A percentile compares a stretch with the other conserved stretches of the same genome.
These are phyloP conservation scores for Amiota communis DNA, from an alignment of 2,888 invertebrate genomes.

Conservation along the genomic window DNA sequence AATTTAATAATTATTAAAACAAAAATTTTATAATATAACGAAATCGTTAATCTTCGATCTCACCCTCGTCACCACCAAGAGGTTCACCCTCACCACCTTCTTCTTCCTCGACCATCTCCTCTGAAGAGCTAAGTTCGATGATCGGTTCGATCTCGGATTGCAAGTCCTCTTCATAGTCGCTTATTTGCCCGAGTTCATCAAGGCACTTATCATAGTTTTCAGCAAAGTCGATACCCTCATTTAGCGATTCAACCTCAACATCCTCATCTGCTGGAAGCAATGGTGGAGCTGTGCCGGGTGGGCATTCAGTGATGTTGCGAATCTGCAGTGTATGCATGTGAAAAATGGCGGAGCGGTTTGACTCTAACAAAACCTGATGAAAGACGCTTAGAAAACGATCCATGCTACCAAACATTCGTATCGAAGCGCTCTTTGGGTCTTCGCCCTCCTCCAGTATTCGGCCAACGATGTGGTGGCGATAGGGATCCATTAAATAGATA, in stretches of 20 bases:
- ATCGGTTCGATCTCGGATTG: conserved; percentile 33
- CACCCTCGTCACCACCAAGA: conserved; percentile 13
- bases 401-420: conserved; percentile 68
- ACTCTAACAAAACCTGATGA: conserved; percentile 63
- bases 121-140: conserved; percentile 15
- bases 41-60: conserved; percentile 13
- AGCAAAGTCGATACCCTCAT: conserved; percentile 58
- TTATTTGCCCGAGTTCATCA: conserved; percentile 47
- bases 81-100: conserved; percentile 25
- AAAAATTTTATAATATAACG: not conserved
- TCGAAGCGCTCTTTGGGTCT: conserved; percentile 52
- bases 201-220: conserved; percentile 46
- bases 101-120: conserved; percentile 46
- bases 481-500: conserved; percentile 70
- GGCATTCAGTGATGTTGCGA: conserved; percentile 50
- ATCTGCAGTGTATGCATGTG: conserved; percentile 56
- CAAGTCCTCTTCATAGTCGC: conserved; percentile 61
- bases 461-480: conserved; percentile 58
- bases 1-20: not conserved
- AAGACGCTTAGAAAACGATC: conserved; percentile 61
- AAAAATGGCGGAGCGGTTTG: conserved; percentile 57
- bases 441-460: conserved; percentile 23
- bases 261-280: conserved; percentile 33
- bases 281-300: conserved; percentile 36
- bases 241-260: conserved; percentile 52